Evolutionary conservation across 2,113 vertebrate species (phyloP).

Genomic region (Calyptommatus sinebrachiatus): DNA sequence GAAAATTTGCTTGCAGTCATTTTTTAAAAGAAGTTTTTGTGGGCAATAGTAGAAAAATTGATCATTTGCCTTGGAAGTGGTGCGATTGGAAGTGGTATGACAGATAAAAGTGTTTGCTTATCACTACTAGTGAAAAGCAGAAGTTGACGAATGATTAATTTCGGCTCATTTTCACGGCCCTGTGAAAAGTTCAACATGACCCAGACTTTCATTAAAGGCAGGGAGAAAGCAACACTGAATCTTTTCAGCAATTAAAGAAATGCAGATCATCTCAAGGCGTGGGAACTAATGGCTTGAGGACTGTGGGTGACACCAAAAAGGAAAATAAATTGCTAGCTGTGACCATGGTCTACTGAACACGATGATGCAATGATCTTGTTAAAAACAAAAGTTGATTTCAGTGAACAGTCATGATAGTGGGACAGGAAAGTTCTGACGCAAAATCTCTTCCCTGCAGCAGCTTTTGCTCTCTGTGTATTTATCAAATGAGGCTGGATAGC

Average conservation of each 20-base stretch:
- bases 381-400: background rate
- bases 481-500: background rate
- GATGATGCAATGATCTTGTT: background rate
- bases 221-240: background rate
- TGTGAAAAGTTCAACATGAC: background rate
- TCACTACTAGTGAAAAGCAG: background rate
- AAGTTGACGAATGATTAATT: constrained; percentile 6
- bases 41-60: constrained; percentile 28
- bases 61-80: constrained; percentile 32
- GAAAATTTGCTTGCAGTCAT: constrained; percentile 2
- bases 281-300: background rate
- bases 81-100: rapidly evolving
- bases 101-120: rapidly evolving
- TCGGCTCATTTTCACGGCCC: background rate
- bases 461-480: background rate
- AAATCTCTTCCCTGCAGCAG: background rate
- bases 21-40: constrained; percentile 27
- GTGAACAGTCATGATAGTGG: background rate
- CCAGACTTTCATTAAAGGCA: background rate
- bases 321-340: background rate
- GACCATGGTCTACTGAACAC: background rate
- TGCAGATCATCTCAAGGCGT: constrained; percentile 5
- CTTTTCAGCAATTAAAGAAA: background rate
- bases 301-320: background rate
- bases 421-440: background rate